phyloP scores from a whole-genome alignment of 2,888 invertebrate species.

The Diarsia brunnea region DNA sequence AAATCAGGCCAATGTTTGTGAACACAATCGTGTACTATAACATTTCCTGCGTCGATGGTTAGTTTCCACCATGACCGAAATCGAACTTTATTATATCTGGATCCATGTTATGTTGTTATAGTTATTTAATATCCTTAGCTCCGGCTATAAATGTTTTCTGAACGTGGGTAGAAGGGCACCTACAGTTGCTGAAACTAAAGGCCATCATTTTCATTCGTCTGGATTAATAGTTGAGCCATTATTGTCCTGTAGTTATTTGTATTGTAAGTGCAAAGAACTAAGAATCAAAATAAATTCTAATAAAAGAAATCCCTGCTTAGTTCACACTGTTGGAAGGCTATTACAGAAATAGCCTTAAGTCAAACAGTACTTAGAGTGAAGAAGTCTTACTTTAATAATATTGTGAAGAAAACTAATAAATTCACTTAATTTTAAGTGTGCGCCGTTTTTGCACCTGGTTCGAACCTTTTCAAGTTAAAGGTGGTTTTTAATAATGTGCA shows the following conservation, averaged over 20 bases:
- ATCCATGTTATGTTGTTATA: not conserved
- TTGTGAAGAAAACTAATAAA: conserved; percentile 20
- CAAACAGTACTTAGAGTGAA: not conserved
- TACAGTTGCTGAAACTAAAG: not conserved
- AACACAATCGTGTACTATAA: not conserved
- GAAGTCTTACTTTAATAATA: conserved; percentile 15
- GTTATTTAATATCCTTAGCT: not conserved
- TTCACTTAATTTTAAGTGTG: conserved; percentile 5
- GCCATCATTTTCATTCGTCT: not conserved
- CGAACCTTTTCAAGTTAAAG: conserved; percentile 2
- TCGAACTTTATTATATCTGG: not conserved
- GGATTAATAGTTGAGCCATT: not conserved
- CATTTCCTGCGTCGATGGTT: not conserved
- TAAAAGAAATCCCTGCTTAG: not conserved
- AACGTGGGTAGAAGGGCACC: not conserved
- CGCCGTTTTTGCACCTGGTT: conserved; percentile 2
- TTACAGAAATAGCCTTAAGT: not conserved
- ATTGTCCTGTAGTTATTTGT: not conserved
- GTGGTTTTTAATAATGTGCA: not conserved
- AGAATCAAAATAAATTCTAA: not conserved
- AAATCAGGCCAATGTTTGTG: not conserved
- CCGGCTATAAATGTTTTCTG: not conserved
- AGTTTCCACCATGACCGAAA: not conserved
- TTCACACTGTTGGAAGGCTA: not conserved
- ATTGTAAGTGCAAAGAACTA: not conserved